phyloP scores from a whole-genome alignment of 2,113 vertebrate species.

The Pterocles orientalis region DNA sequence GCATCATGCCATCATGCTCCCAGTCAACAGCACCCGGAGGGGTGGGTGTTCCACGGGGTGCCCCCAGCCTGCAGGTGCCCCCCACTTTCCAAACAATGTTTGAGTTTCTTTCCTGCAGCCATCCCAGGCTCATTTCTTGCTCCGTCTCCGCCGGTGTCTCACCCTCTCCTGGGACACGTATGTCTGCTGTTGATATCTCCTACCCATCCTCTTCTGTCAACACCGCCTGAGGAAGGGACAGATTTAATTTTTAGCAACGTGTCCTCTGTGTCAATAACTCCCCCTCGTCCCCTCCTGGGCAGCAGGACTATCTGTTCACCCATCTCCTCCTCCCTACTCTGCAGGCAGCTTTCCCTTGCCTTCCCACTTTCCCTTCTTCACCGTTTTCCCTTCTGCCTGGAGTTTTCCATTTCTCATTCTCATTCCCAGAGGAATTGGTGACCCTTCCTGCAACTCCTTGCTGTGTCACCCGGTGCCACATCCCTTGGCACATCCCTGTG shows the following conservation, averaged over 20 bases:
- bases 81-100: neutral
- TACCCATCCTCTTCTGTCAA: slow-evolving; percentile 61
- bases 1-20: neutral
- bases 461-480: neutral
- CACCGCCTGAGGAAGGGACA: slow-evolving; percentile 53
- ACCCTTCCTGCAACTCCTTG: neutral
- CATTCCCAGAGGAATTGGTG: neutral
- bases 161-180: slow-evolving; percentile 13
- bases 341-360: neutral
- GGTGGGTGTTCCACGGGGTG: neutral
- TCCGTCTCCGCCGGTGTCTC: neutral
- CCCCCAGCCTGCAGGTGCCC: neutral
- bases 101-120: neutral
- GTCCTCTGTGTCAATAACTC: slow-evolving; percentile 48
- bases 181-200: slow-evolving; percentile 41
- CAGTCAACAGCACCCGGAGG: neutral
- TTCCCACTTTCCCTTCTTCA: neutral
- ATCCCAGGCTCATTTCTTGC: neutral
- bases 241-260: slow-evolving; percentile 55
- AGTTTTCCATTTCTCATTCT: neutral
- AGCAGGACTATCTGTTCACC: neutral
- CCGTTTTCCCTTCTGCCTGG: neutral
- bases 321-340: neutral
- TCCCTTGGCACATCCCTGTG: neutral
- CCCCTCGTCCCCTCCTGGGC: neutral